These are phyloP conservation scores for Chrysolina haemoptera DNA, from an alignment of 2,888 invertebrate genomes.

Conservation along the genomic window DNA sequence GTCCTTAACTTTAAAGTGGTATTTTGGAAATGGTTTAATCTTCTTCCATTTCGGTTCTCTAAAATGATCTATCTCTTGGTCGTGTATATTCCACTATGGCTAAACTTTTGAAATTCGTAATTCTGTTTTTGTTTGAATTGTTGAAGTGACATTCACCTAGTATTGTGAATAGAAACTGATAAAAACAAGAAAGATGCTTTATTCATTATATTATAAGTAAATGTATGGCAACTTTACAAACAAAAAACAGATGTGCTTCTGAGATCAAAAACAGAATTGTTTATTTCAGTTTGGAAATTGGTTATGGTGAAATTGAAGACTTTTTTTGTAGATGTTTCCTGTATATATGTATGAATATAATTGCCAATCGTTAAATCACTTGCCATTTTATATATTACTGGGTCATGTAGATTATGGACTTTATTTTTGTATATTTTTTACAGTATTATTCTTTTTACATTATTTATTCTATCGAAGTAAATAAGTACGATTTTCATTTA, in stretches of 20 bases:
- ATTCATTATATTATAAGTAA: too few relatives aligned
- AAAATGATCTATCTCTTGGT: conserved; percentile 17
- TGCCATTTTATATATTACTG: conserved; percentile 59
- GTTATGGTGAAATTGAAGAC: conserved; percentile 29
- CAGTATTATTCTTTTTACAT: conserved; percentile 61
- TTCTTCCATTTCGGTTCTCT: conserved; percentile 7
- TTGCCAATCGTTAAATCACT: conserved; percentile 60
- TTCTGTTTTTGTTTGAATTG: neutral
- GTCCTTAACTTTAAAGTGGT: conserved; percentile 51
- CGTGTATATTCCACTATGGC: conserved; percentile 11
- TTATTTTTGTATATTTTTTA: conserved; percentile 63
- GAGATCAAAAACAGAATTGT: neutral
- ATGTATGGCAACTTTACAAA: too few relatives aligned
- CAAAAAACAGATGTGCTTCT: neutral
- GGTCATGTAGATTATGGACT: conserved; percentile 52
- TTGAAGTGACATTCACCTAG: too few relatives aligned
- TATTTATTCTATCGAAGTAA: conserved; percentile 57
- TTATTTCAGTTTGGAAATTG: neutral
- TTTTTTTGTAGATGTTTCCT: conserved; percentile 61
- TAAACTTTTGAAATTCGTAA: neutral
- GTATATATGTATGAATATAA: conserved; percentile 63
- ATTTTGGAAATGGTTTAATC: conserved; percentile 24
- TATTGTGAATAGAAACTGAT: too few relatives aligned
- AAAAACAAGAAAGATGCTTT: too few relatives aligned
- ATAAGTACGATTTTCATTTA: conserved; percentile 54